These are phyloP conservation scores for Reticulitermes lucifugus DNA, from an alignment of 2,888 invertebrate genomes.

Conservation along the genomic window DNA sequence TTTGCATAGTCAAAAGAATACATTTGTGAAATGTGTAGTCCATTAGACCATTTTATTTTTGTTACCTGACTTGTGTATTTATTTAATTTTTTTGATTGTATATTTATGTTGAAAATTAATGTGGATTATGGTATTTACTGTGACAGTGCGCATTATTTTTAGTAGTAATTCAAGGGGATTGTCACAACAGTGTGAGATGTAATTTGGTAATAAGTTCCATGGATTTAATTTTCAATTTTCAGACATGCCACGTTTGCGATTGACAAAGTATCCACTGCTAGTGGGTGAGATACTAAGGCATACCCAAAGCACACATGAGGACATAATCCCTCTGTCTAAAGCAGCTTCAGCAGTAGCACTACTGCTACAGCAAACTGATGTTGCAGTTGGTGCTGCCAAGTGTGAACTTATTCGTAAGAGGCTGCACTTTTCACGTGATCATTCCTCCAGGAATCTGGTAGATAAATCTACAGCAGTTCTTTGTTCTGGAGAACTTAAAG, in stretches of 20 bases:
- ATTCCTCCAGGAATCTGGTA: background rate
- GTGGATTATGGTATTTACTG: too few species aligned
- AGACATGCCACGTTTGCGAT: background rate
- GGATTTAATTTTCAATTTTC: background rate
- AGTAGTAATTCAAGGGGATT: too few species aligned
- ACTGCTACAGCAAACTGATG: background rate
- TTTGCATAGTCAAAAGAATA: too few species aligned
- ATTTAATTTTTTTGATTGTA: too few species aligned
- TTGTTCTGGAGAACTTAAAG: conserved; percentile 2
- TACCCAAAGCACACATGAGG: background rate
- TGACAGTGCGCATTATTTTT: too few species aligned
- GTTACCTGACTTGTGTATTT: too few species aligned
- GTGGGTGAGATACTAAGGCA: conserved; percentile 2
- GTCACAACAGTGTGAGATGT: too few species aligned
- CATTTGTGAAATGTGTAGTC: too few species aligned
- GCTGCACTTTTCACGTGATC: background rate
- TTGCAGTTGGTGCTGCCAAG: background rate
- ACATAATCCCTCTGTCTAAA: background rate
- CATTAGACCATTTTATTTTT: too few species aligned
- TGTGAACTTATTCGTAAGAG: background rate
- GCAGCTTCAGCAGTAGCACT: background rate
- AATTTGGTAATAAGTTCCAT: too few species aligned
- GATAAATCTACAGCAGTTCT: background rate
- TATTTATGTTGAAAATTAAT: too few species aligned
- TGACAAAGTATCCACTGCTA: background rate